Percentiles rank a stretch among this genome's conserved stretches.
phyloP scores from a whole-genome alignment of 2,888 invertebrate species.

The Reticulitermes lucifugus region DNA sequence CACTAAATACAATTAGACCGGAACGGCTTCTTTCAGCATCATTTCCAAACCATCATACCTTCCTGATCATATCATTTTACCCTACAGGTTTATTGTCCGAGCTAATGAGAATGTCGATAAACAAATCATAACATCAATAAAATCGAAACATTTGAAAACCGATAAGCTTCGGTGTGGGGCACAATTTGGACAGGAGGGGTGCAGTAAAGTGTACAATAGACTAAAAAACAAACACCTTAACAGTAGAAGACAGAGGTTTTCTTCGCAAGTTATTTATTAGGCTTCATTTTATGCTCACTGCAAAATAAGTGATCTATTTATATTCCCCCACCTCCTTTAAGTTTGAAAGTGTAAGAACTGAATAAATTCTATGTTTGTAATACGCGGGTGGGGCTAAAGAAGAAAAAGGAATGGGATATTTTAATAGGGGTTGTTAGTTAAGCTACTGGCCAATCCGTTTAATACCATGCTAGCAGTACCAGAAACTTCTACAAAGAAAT shows the following conservation, averaged over 20 bases:
- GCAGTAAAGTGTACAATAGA: neutral
- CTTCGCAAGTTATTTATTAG: constrained; percentile 24
- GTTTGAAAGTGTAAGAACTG: neutral
- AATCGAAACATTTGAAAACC: no score
- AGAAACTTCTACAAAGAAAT: constrained; percentile 5
- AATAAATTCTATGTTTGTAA: constrained; percentile 20
- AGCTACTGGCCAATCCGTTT: constrained; percentile 50
- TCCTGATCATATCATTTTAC: no score
- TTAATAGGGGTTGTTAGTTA: constrained; percentile 44
- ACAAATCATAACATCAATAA: no score
- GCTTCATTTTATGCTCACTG: constrained; percentile 38
- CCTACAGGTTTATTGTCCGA: no score
- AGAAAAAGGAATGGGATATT: constrained; percentile 15
- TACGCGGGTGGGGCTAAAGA: neutral
- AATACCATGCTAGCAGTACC: constrained; percentile 29
- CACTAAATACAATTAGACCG: no score
- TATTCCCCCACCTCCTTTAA: neutral
- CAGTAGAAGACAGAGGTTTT: constrained; percentile 1
- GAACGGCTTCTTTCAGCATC: no score
- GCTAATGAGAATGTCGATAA: no score
- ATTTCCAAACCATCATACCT: no score
- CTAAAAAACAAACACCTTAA: neutral
- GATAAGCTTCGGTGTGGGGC: no score
- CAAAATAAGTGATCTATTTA: neutral
- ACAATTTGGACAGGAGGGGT: no score